Percentiles rank a stretch among this genome's conserved stretches.
These are phyloP conservation scores for Caenorhabditis briggsae DNA, from an alignment of 1,140 invertebrate species.

Conservation along the genomic window DNA sequence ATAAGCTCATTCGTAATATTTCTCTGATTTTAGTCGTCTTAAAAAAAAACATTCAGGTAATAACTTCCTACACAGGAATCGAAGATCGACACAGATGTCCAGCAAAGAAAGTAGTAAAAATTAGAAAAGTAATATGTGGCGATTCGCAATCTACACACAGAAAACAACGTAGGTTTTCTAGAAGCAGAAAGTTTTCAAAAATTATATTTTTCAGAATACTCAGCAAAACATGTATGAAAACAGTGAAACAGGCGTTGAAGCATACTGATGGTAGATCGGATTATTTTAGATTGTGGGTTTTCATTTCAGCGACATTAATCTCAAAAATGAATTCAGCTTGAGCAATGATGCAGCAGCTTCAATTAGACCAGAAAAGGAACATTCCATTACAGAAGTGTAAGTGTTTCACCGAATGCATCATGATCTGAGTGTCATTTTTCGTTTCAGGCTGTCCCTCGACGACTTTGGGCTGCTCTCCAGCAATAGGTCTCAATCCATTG, in stretches of 20 bases:
- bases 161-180: constrained; percentile 1
- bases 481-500: background rate
- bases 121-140: constrained; percentile 27
- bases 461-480: background rate
- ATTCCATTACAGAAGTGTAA: background rate
- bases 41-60: background rate
- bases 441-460: constrained; percentile 1
- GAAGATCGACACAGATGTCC: constrained; percentile 14
- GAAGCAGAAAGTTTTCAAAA: background rate
- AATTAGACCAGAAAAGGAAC: background rate
- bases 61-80: constrained; percentile 17
- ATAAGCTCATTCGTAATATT: too few relatives aligned
- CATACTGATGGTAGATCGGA: constrained; percentile 5
- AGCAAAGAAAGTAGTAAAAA: background rate
- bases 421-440: too few relatives aligned
- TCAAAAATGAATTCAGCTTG: background rate
- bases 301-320: too few relatives aligned
- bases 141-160: constrained; percentile 5
- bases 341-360: background rate
- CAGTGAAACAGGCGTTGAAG: background rate
- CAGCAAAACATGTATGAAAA: background rate
- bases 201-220: constrained; percentile 15
- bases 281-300: constrained; percentile 27
- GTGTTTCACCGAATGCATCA: background rate
- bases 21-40: too few relatives aligned